Conservation (phyloP, 2,888 invertebrate genomes). For the Sesia apiformis region DNA sequence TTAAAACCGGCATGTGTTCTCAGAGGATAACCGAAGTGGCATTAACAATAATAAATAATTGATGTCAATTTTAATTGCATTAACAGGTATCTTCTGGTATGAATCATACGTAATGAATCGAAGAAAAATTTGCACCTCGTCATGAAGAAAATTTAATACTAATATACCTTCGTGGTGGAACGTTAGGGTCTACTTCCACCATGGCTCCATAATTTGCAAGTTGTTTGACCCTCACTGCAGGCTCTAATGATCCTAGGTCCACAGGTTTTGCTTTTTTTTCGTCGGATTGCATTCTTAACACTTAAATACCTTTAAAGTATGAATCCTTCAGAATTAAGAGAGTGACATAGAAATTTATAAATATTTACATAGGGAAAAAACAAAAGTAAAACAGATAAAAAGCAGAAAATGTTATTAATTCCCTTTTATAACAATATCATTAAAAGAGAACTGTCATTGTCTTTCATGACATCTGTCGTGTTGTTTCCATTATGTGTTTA, state of each 20-base stretch:
- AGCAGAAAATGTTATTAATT: no score
- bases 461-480: no score
- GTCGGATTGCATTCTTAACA: constrained; percentile 37
- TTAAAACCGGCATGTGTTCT: no score
- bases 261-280: constrained; percentile 37
- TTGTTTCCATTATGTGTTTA: no score
- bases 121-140: no score
- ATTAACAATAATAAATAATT: no score
- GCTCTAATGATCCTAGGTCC: constrained; percentile 70
- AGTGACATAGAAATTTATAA: neutral
- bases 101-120: no score
- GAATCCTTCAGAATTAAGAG: neutral
- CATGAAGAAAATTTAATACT: neutral
- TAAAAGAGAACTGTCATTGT: no score
- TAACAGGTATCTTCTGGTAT: no score
- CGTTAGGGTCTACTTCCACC: constrained; percentile 82
- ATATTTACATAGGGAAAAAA: neutral
- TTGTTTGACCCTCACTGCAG: constrained; percentile 79
- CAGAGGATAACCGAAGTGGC: no score
- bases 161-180: constrained; percentile 82
- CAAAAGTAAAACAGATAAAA: neutral
- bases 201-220: constrained; percentile 80
- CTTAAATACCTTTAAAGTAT: neutral
- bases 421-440: no score
- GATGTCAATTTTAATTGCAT: no score